These are phyloP conservation scores for Parnassius glacialis DNA, from an alignment of 2,888 invertebrate species.

Conservation along the genomic window DNA sequence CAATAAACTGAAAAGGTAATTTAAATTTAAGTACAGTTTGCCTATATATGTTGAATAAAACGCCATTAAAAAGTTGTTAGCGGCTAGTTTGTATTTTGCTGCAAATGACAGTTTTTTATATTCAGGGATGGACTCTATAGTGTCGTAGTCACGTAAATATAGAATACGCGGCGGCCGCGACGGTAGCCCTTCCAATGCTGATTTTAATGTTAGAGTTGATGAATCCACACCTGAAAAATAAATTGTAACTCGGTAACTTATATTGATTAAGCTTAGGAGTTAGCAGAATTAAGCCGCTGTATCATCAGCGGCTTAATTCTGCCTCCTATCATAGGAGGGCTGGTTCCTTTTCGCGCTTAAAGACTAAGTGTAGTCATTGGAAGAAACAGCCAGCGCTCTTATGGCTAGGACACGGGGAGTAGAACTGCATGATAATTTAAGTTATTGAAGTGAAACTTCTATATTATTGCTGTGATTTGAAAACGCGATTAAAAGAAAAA, in stretches of 20 bases:
- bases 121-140: constrained; percentile 59
- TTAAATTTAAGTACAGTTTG: constrained; percentile 82
- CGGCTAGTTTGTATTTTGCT: constrained; percentile 50
- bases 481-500: too few species aligned
- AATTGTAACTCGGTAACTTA: not conserved
- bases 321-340: too few species aligned
- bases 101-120: constrained; percentile 61
- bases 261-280: too few species aligned
- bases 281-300: too few species aligned
- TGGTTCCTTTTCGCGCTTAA: too few species aligned
- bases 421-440: too few species aligned
- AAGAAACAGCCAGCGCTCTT: too few species aligned
- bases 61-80: constrained; percentile 36
- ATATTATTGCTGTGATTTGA: too few species aligned
- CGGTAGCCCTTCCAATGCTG: constrained; percentile 51
- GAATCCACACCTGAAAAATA: constrained; percentile 54
- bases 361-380: too few species aligned
- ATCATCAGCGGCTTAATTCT: too few species aligned
- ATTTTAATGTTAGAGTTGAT: constrained; percentile 43
- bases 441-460: too few species aligned
- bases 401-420: too few species aligned
- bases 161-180: constrained; percentile 46
- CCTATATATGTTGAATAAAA: constrained; percentile 74
- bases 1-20: constrained; percentile 80
- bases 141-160: constrained; percentile 64